Percentiles rank a stretch among this genome's conserved stretches.
Conservation (phyloP, 2,113 vertebrate genomes). For the Theristicus caerulescens region DNA sequence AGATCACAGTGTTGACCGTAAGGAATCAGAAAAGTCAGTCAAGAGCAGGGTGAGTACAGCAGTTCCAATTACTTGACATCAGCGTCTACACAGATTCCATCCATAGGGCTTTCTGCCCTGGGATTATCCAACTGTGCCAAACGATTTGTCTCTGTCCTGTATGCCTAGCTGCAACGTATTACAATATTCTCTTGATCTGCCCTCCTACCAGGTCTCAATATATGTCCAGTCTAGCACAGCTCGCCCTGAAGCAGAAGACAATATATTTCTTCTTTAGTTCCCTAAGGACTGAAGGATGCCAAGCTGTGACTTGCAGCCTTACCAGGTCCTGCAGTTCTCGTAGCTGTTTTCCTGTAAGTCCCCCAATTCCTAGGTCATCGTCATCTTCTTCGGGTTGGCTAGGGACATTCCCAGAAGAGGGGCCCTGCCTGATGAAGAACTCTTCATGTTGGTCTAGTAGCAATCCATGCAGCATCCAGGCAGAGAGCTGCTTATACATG, state of each 20-base stretch:
- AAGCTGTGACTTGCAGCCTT: background rate
- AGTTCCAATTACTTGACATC: background rate
- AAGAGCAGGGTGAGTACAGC: background rate
- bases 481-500: slow-evolving; percentile 98
- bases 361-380: slow-evolving; percentile 94
- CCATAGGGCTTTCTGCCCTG: background rate
- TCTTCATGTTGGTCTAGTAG: slow-evolving; percentile 95
- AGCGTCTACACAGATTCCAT: background rate
- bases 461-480: slow-evolving; percentile 97
- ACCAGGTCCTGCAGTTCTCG: slow-evolving; percentile 96
- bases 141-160: background rate
- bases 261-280: background rate
- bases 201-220: background rate
- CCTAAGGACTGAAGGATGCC: background rate
- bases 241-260: background rate
- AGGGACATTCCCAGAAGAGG: slow-evolving; percentile 83
- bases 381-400: slow-evolving; percentile 92
- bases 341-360: slow-evolving; percentile 94
- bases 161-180: background rate
- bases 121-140: background rate
- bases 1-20: background rate
- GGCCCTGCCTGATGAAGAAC: slow-evolving; percentile 95
- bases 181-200: background rate
- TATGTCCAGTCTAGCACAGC: background rate
- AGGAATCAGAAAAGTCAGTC: background rate